Base-by-base conservation (phyloP, 1,140 invertebrate species). In the Stegodyphus mimosarum region DNA sequence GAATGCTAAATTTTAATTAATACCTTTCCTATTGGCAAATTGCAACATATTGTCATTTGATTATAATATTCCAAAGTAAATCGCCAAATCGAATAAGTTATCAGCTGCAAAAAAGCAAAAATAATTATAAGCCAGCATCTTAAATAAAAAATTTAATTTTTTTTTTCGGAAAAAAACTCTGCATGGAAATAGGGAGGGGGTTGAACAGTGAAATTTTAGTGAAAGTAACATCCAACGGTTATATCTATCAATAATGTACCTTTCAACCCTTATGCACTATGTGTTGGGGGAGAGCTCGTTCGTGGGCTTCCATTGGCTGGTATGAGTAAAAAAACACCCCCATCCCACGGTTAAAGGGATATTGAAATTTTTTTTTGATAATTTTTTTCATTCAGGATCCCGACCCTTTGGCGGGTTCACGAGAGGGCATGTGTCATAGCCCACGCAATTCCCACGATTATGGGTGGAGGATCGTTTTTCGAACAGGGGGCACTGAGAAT, bases 171-270 rank as follows among this genome's bases (percentile, higher is more conserved):
- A n/a, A n/a, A n/a, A 33, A 33, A 33, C 33, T 33, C 33, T 33
- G 33, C 33, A 33, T 33, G 33, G 33, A 33, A 33, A 33, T n/a
- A 33, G 33, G 33, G 33, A 33, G 33, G 33, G 33, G 33, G 33
- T 33, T 33, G 33, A 33, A 33, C 33, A 33, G 33, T 33, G 33
- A 33, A 33, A 33, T 67, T 53, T 10, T 52, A 69, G 81, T 75
- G 81, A 84, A 75, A 84, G 81, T 84, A 67, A 70, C 73, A 75
- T 75, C 81, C 50, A 76, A 70, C 81, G 81, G 81, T 84, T 64
- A 50, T 7, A 60, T 60, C 81, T 72, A 84, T 84, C 81, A 76
- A 84, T 84, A 84, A 84, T 76, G 11, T 75, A 84, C 76, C 63
- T 66, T 52, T 76, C 72, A 74, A 69, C 81, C 17, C 64, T 76